These are phyloP conservation scores for Xenus cinereus DNA, from an alignment of 2,113 vertebrate genomes.

Conservation along the genomic window DNA sequence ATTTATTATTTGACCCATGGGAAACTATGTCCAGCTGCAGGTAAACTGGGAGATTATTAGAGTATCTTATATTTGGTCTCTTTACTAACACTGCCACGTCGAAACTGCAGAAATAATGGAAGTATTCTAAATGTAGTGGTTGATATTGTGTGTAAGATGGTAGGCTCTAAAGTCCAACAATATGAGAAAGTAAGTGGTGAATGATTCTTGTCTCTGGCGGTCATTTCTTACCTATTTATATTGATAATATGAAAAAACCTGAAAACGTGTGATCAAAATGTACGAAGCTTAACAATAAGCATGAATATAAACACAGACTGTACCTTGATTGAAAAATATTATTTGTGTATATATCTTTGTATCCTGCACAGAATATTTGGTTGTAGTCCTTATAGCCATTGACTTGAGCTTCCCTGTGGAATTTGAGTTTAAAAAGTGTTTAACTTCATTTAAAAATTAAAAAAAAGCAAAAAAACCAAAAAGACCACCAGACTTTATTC, in stretches of 20 bases:
- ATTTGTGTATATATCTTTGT: neutral
- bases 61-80: neutral
- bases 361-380: neutral
- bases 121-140: neutral
- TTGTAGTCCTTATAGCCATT: neutral
- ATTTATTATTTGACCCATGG: neutral
- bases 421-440: neutral
- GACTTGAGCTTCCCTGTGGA: neutral
- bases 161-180: neutral
- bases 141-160: neutral
- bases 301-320: neutral
- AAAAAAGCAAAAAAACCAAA: neutral
- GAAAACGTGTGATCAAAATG: neutral
- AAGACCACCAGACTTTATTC: neutral
- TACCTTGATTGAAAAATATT: neutral
- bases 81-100: neutral
- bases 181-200: neutral
- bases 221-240: neutral
- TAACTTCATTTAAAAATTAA: fast-evolving
- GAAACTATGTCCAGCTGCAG: neutral
- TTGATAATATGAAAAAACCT: neutral
- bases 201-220: neutral
- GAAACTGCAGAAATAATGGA: neutral
- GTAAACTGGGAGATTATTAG: neutral
- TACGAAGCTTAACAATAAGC: neutral